Base-by-base conservation (phyloP, 2,113 vertebrate species). In the Bos javanicus region DNA sequence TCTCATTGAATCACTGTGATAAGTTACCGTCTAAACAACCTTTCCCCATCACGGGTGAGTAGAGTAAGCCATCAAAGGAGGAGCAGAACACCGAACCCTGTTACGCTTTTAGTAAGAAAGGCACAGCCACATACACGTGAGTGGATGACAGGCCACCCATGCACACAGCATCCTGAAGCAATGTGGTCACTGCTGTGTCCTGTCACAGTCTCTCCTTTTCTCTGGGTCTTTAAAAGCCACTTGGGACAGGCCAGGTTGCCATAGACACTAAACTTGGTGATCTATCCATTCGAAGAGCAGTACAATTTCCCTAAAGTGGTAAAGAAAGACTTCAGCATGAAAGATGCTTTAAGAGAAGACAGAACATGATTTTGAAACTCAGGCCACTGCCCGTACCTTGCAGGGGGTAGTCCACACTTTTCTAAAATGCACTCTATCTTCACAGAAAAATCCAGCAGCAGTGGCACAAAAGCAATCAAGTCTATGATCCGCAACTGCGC, bases 81-180 rank as follows among this genome's bases (percentile, higher is more conserved):
- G n/a, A 15, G 12, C 1, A 2, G 36, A 26, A 26, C 36, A 23
- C 23, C 6, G 5, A 83, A 12, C 25, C 28, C 10, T 7, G 1
- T 2, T 4, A n/a, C 7, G 0, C 43, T 71, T 21, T 16, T 13
- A 19, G 5, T 16, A 48, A n/a, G 60, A 71, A 43, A 67, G 62
- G 4, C 26, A 14, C 0, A 3, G 13, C 52, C 4, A 25, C 21
- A 8, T 0, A 48, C 48, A 5, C 1, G 0, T 0, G 17, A 15
- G 25, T 7, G 25, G 5, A 23, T 50, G 17, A 26, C 2, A 15
- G 43, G 46, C 23, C 0, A 2, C 39, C 19, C 7, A 1, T 0
- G 8, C 56, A 21, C 17, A 6, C 64, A 14, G 46, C 13, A 46
- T 46, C 62, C 85, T 21, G 1, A 1, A 46, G 33, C 85, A 6